These are phyloP conservation scores for Gracilinanus agilis DNA, from an alignment of 2,113 vertebrate genomes.

Conservation along the genomic window DNA sequence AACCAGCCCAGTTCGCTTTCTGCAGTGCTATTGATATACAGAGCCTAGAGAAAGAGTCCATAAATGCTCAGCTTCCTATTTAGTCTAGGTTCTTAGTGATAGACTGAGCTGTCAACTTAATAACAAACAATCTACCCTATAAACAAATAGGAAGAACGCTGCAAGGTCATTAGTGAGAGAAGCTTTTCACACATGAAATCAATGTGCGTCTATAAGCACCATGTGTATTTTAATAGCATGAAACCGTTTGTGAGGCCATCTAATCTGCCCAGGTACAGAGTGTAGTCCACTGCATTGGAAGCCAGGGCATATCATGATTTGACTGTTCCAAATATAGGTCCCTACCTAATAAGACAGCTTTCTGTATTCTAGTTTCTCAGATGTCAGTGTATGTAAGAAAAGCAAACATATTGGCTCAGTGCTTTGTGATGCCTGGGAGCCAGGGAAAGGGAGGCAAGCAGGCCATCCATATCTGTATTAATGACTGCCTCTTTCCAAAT, in stretches of 20 bases:
- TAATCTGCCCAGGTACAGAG: constrained; percentile 20
- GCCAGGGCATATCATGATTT: constrained; percentile 19
- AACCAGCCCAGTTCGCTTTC: background rate
- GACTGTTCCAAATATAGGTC: constrained; percentile 31
- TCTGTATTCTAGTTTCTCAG: constrained; percentile 48
- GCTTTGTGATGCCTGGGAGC: background rate
- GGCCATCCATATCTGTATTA: constrained; percentile 23
- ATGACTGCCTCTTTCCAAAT: constrained; percentile 1
- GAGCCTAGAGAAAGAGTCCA: background rate
- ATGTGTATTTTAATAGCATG: constrained; percentile 49
- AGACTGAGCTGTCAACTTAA: constrained; percentile 77
- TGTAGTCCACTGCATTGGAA: constrained; percentile 31
- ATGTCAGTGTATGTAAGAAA: constrained; percentile 16
- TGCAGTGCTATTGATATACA: background rate
- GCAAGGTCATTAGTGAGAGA: constrained; percentile 67
- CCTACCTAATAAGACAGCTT: constrained; percentile 34
- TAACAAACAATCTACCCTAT: constrained; percentile 73
- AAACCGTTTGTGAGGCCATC: constrained; percentile 32
- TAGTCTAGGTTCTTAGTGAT: constrained; percentile 74
- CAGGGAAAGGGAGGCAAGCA: background rate
- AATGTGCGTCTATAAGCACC: constrained; percentile 71
- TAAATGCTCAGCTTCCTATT: background rate
- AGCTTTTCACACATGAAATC: constrained; percentile 68
- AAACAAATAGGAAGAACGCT: constrained; percentile 71
- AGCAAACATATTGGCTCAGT: constrained; percentile 31